Evolutionary conservation across 2,888 invertebrate genomes (phyloP), one percentile per base, ranked within the genome.

Genomic region (Acrobasis suavella): DNA sequence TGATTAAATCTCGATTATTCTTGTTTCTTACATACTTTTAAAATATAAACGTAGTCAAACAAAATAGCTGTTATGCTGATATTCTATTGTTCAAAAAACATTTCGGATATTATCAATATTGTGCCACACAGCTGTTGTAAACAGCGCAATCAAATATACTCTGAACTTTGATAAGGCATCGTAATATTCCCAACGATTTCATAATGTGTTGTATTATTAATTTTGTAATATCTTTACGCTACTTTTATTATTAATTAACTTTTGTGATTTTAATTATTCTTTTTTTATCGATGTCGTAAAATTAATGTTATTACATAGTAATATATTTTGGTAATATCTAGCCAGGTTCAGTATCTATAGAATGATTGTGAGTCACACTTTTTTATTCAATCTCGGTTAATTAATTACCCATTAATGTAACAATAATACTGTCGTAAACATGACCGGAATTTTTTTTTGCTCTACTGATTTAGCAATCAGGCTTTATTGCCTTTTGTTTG

Each of bases 101-200:
- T 14, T 38, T 58, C 54, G 6, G 14, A 52, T 14, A 49, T 46
- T 22, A 46, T 52, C 16, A 38, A 37, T 56, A 50, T 62, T 63
- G 37, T 55, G 51, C 52, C 39, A 60, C 39, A 58, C 56, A 62
- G 37, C 38, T 49, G 61, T 52, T 49, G 60, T 63, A 61, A 52
- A 66, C 66, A 50, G 0, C 50, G 49, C 42, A 58, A 67, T 67
- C 65, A 50, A 52, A 17, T 42, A 39, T 56, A 56, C 56, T 56
- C 39, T 56, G 56, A 60, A 63, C 54, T 49, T 50, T 50, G 62
- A 64, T 67, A 64, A 56, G 56, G 17, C 52, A 38, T 62, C 60
- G 58, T 62, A 63, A 63, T 65, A 62, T 65, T 65, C 58, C 62
- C 39, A 38, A 50, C 49, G 17, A 62, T 56, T 63, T 60, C 58